Evolutionary conservation across 2,113 vertebrate species (phyloP).

Genomic region (Phaethornis superciliosus): DNA sequence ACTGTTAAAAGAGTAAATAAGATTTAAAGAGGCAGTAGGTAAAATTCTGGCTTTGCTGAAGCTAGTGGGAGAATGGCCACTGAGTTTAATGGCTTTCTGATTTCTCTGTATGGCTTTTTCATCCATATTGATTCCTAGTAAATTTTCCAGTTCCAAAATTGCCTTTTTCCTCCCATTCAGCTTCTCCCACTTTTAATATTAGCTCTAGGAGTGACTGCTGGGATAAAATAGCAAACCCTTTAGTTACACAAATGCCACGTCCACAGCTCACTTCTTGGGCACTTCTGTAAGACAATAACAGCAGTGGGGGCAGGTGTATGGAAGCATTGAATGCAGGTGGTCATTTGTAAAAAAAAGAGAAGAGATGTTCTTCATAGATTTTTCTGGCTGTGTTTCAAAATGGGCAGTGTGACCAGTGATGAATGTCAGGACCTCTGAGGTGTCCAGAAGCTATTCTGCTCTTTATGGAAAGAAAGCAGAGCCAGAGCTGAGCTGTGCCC

Average conservation of each 20-base stretch:
- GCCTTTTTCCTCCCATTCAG: not conserved
- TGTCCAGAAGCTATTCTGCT: not conserved
- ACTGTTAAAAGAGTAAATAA: not conserved
- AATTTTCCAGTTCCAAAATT: slow-evolving; percentile 13
- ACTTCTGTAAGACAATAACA: not conserved
- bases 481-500: fast-evolving
- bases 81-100: not conserved
- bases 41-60: not conserved
- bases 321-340: not conserved
- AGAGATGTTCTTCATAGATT: not conserved
- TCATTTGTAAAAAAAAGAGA: not conserved
- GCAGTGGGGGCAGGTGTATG: not conserved
- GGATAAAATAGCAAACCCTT: not conserved
- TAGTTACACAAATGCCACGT: slow-evolving; percentile 1
- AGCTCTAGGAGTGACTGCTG: not conserved
- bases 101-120: not conserved
- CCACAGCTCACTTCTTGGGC: not conserved
- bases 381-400: not conserved
- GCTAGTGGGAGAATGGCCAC: not conserved
- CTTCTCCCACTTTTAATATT: slow-evolving; percentile 1
- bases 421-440: not conserved
- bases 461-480: not conserved
- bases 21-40: slow-evolving; percentile 53
- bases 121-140: not conserved
- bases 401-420: not conserved